These are phyloP conservation scores for Dicranocentrus wangi DNA, from an alignment of 2,888 invertebrate species.

Conservation along the genomic window DNA sequence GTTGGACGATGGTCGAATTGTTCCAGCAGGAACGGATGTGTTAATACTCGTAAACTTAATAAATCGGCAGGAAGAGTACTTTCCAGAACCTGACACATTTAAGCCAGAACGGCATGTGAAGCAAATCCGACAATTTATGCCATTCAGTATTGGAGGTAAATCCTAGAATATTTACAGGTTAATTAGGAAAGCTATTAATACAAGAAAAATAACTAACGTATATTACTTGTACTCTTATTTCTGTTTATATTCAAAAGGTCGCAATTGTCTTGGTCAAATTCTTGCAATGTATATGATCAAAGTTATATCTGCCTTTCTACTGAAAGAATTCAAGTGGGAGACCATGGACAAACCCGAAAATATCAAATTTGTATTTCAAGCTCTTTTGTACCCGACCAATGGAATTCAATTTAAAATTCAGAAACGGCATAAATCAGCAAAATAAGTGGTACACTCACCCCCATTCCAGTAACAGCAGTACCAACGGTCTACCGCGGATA, in stretches of 20 bases:
- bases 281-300: slow-evolving; percentile 33
- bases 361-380: not conserved
- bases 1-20: slow-evolving; percentile 24
- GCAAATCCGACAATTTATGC: slow-evolving; percentile 23
- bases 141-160: no score
- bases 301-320: slow-evolving; percentile 12
- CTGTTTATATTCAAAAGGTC: no score
- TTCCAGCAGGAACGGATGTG: slow-evolving; percentile 20
- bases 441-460: no score
- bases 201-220: no score
- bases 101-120: slow-evolving; percentile 10
- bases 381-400: not conserved
- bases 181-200: no score
- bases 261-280: slow-evolving; percentile 43
- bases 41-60: not conserved
- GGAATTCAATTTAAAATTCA: slow-evolving; percentile 27
- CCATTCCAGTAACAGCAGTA: no score
- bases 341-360: not conserved
- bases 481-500: no score
- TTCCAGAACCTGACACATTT: slow-evolving; percentile 22
- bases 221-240: no score
- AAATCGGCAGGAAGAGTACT: slow-evolving; percentile 8
- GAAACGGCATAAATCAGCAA: no score
- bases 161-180: no score
- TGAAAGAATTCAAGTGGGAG: slow-evolving; percentile 26